Base-by-base conservation (phyloP, 2,888 invertebrate species). In the Tetranychus piercei region DNA sequence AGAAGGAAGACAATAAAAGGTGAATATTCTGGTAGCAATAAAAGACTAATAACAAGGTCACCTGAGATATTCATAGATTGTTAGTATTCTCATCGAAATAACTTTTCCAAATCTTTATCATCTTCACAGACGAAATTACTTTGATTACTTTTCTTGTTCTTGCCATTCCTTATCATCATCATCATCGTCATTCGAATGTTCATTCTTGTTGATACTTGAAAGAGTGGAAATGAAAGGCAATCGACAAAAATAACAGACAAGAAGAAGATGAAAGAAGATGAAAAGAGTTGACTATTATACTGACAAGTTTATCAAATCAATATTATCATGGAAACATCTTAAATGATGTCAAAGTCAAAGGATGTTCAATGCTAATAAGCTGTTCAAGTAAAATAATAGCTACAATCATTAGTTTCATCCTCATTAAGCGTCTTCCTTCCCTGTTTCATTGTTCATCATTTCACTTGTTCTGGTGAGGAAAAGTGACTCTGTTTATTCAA, bases 371-470 rank as follows among this genome's bases (percentile, higher is more conserved):
- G 55, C 55, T 55, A 55, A 55, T 55, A 55, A 55, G 55, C 55
- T 55, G 15, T 55, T 55, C 55, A 55, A 55, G 55, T 55, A 55
- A 55, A 55, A 55, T 55, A 55, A 55, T 55, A 15, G 55, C 9
- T 55, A 9, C 55, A 55, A 15, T 55, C 55, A 55, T 55, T 73
- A 20, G 34, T 66, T 81, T 3, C 55, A 55, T 55, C 55, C 55
- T 55, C 55, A 55, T 55, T 55, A 55, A 55, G 69, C 22, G 11
- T 69, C 34, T 69, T 69, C 69, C n/a, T 20, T 23, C 11, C 34
- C 34, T 23, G 9, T 69, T 69, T n/a, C 69, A 23, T 69, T 69
- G 69, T 34, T 69, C 69, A 22, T 69, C 69, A 22, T 69, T 23
- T 23, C 69, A 55, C 55, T 45, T 45, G 9, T 45, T 9, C n/a